Base-by-base conservation (phyloP, 1,140 invertebrate species). In the Nasonia giraulti region DNA sequence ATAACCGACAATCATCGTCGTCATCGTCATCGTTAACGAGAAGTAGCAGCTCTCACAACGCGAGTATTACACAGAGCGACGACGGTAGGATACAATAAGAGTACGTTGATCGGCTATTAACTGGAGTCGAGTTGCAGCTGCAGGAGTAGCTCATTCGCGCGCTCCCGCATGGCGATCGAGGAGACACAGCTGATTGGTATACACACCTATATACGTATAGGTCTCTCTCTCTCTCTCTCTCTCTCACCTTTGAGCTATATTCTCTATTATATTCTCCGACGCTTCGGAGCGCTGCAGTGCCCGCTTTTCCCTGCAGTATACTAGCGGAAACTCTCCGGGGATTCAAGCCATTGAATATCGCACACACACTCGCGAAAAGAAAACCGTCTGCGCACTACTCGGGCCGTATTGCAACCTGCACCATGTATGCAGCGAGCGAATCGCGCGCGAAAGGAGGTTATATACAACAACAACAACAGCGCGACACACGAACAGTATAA, bases 361-460 rank as follows among this genome's bases (percentile, higher is more conserved):
- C 55, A n/a, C 55, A 62, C 47, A 31, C 44, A 78, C 44, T 78
- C 23, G 76, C 76, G 23, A 75, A 44, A 23, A 75, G 40, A 75
- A 11, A n/a, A 47, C n/a, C 74, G 74, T n/a, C 55, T 62, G 55
- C 55, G 55, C 55, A 62, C 55, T 62, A 62, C 47, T 17, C 47
- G 1, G 12, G 14, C 0, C 12, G 12, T 50, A 17, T 50, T 50
- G 14, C 14, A 50, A 14, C 14, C 14, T 27, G 27, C 27, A 17
- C 14, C 47, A 50, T 50, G 47, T 50, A 14, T 50, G 20, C 55
- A 40, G 7, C 14, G 6, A 62, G 55, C 20, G 2, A 17, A 62
- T 11, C 47, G 47, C 55, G 55, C 55, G 17, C 0, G 37, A 40
- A 44, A 62, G 55, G 55, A 62, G 55, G 55, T 62, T 62, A 62